Conservation (phyloP, 1,140 invertebrate genomes). For the Drosophila arizonae region DNA sequence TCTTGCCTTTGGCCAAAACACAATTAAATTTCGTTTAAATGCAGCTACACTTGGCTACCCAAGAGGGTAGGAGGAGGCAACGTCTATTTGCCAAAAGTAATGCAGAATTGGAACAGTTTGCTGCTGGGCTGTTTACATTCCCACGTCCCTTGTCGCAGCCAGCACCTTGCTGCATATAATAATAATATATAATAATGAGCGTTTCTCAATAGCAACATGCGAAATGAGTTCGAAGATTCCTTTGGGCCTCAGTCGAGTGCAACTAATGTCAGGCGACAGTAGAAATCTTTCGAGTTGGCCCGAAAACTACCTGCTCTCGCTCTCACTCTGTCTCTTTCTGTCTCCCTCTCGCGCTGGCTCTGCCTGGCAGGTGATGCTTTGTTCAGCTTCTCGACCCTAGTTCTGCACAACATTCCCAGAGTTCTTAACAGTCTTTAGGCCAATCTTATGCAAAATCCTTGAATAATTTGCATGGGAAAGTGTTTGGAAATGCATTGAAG, state of each 20-base stretch:
- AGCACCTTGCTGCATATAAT: conserved; percentile 64
- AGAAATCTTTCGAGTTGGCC: conserved; percentile 51
- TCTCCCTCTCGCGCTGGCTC: conserved; percentile 14
- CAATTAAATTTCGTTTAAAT: conserved; percentile 79
- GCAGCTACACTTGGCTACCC: background rate
- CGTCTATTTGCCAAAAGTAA: conserved; percentile 46
- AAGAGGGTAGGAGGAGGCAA: background rate
- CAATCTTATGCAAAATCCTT: conserved; percentile 80
- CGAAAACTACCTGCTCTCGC: background rate
- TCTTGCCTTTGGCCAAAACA: conserved; percentile 49
- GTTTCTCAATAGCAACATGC: conserved; percentile 73
- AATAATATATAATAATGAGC: conserved; percentile 70
- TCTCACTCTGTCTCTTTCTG: background rate
- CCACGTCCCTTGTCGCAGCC: conserved; percentile 52
- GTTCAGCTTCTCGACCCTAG: background rate
- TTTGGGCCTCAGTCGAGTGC: conserved; percentile 53
- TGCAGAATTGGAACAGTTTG: conserved; percentile 21
- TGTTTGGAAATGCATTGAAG: conserved; percentile 49
- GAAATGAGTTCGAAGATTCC: conserved; percentile 68
- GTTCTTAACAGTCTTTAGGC: conserved; percentile 49
- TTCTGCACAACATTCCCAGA: conserved; percentile 53
- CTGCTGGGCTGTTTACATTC: conserved; percentile 70
- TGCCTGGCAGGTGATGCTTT: conserved; percentile 50
- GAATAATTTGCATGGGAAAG: conserved; percentile 76
- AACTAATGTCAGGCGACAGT: conserved; percentile 53